Percentiles rank a stretch among this genome's conserved stretches.
phyloP scores from a whole-genome alignment of 2,797 vertebrate genomes.

The Dromococcyx pavoninus region DNA sequence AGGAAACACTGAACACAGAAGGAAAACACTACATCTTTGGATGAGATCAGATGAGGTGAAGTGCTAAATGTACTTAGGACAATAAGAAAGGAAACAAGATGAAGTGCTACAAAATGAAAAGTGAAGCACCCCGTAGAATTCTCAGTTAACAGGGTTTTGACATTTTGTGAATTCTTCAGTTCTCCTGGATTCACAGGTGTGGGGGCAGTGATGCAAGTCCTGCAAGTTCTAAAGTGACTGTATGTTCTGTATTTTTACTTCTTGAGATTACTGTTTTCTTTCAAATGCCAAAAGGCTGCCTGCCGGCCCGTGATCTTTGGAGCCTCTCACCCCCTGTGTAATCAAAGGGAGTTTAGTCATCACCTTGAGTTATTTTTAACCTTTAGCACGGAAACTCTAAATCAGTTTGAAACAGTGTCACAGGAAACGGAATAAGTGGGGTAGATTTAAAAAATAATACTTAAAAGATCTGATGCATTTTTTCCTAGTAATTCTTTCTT shows the following conservation, averaged over 20 bases:
- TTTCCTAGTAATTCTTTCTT: neutral
- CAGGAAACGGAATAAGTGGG: conserved; percentile 8
- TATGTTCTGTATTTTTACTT: neutral
- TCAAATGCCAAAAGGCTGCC: neutral
- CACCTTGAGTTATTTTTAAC: conserved; percentile 8
- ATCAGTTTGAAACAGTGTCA: neutral
- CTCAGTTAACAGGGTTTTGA: neutral
- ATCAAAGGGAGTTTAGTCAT: neutral
- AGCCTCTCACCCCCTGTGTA: neutral
- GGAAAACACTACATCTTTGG: neutral
- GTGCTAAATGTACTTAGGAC: neutral
- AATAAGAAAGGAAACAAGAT: neutral
- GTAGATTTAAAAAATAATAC: neutral
- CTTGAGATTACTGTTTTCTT: neutral
- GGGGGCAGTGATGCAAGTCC: neutral
- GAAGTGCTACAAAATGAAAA: neutral
- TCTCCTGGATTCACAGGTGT: neutral
- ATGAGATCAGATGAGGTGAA: neutral
- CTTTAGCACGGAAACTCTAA: neutral
- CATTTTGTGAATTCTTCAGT: neutral
- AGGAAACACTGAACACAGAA: no score
- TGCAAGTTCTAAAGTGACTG: neutral
- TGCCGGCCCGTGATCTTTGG: neutral
- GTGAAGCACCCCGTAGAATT: accelerated
- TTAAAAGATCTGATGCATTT: neutral